Base-by-base conservation (phyloP, 1,140 invertebrate species). In the Trichonephila clavata region DNA sequence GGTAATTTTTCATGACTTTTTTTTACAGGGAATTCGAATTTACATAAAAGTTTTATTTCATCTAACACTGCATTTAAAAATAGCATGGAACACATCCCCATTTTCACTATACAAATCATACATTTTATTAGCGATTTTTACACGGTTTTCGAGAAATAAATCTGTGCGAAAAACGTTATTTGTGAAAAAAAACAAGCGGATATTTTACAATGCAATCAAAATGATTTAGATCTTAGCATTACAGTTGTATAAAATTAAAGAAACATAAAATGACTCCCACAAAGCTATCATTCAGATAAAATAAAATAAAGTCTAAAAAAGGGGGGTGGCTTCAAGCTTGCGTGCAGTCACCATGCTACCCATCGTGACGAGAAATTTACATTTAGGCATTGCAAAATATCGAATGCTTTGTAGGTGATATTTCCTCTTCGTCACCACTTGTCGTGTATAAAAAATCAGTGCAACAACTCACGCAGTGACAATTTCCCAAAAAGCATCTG, bases 401-500 rank as follows among this genome's bases (percentile, higher is more conserved):
- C 1, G 18, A 27, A 32, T 39, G 18, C 27, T 77, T 77, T 77
- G 71, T 39, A 39, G 71, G 71, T 2, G 71, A 39, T 77, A 3
- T 39, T 77, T 32, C 16, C 5, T 1, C 16, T 77, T 77, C 27
- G 27, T 21, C 24, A 39, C 18, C 71, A 13, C 16, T 77, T 32
- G 27, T 77, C 71, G 71, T 77, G 71, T 20, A 27, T 27, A 39
- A 7, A 63, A 32, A 16, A 27, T 27, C 27, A 18, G 14, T 18
- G 18, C 39, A 77, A 77, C 71, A 32, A 27, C 68, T 3, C 27
- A 77, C 71, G 27, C 71, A 32, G 27, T 32, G 71, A 77, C 32
- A 77, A 32, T 77, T 77, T 77, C 68, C 24, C 27, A 32, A 71
- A 71, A 16, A 27, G 16, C 71, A 77, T 77, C 71, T 77, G 71